These are phyloP conservation scores for Anniella stebbinsi DNA, from an alignment of 2,797 vertebrate genomes.

Conservation along the genomic window DNA sequence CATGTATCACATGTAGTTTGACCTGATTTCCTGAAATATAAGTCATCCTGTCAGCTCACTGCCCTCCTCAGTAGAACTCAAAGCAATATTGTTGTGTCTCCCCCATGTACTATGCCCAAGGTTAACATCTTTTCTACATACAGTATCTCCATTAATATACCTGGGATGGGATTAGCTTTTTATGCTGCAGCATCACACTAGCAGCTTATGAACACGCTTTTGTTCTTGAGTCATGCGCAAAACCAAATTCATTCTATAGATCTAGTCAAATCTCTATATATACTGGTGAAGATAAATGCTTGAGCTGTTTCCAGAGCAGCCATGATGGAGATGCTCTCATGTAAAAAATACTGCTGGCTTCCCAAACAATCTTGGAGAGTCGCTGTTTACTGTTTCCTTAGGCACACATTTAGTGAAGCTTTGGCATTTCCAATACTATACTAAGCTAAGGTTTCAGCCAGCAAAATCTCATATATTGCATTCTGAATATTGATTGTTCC, in stretches of 20 bases:
- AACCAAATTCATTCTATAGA: neutral
- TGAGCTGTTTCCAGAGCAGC: neutral
- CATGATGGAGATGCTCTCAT: neutral
- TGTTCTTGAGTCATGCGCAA: neutral
- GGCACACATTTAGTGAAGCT: neutral
- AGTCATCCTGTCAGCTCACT: neutral
- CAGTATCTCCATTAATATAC: neutral
- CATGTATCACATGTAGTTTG: neutral
- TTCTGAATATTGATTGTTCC: neutral
- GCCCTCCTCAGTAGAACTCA: neutral
- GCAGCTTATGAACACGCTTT: neutral
- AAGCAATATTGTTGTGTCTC: neutral
- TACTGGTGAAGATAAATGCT: neutral
- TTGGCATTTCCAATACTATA: neutral
- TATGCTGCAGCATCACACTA: neutral
- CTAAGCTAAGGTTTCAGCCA: neutral
- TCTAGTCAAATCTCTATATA: neutral
- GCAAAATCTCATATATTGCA: slow-evolving; percentile 3
- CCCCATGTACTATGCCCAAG: neutral
- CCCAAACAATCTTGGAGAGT: neutral
- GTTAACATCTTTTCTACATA: neutral
- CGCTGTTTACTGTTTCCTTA: neutral
- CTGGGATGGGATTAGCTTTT: neutral
- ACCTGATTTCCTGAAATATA: neutral
- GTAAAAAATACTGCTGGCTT: neutral